These are phyloP conservation scores for Plutella xylostella DNA, from an alignment of 2,888 invertebrate genomes.

Conservation along the genomic window DNA sequence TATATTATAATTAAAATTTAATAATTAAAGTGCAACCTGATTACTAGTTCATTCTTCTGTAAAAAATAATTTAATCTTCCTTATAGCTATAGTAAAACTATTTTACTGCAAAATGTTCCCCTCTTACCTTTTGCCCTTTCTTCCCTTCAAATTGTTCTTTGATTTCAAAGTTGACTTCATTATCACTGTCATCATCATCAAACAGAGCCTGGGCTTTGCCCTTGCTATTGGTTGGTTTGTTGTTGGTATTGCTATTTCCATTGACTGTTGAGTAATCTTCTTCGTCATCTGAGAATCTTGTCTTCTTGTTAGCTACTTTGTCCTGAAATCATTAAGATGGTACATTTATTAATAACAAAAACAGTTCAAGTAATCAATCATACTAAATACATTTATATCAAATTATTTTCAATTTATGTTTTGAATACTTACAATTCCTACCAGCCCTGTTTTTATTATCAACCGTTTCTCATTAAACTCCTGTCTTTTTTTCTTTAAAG, in stretches of 20 bases:
- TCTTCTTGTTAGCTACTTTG: slow-evolving; percentile 67
- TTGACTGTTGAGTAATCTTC: slow-evolving; percentile 11
- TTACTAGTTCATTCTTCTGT: too few relatives aligned
- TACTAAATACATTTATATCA: background rate
- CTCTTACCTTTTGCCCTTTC: slow-evolving; percentile 72
- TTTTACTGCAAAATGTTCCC: too few relatives aligned
- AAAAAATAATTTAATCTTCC: too few relatives aligned
- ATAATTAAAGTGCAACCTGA: background rate
- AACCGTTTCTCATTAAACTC: slow-evolving; percentile 74
- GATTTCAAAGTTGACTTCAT: slow-evolving; percentile 69
- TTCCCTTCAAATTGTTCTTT: slow-evolving; percentile 76
- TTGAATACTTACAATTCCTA: slow-evolving; percentile 65
- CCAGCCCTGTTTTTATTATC: slow-evolving; percentile 73
- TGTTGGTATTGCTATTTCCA: background rate
- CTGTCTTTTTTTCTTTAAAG: slow-evolving; percentile 73
- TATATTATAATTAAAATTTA: slow-evolving; percentile 5
- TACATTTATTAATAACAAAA: background rate
- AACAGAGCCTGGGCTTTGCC: slow-evolving; percentile 30
- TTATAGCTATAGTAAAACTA: too few relatives aligned
- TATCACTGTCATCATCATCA: slow-evolving; percentile 66
- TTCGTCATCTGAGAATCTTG: slow-evolving; percentile 70
- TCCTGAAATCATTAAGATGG: slow-evolving; percentile 48
- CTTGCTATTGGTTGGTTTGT: background rate
- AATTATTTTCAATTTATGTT: background rate
- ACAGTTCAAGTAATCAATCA: background rate